These are phyloP conservation scores for Antitype chi DNA, from an alignment of 2,888 invertebrate genomes.

Conservation along the genomic window DNA sequence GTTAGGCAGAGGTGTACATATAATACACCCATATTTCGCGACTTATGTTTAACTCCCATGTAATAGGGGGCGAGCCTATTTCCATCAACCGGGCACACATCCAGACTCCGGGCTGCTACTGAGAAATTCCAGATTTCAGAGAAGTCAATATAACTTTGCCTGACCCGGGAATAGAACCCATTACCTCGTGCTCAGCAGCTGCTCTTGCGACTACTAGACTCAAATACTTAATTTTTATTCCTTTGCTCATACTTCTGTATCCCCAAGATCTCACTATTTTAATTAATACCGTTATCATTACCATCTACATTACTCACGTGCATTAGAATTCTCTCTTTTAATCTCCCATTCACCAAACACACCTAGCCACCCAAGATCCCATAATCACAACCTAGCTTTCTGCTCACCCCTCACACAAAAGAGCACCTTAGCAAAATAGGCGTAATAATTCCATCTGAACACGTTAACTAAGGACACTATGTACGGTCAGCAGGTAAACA, in stretches of 20 bases:
- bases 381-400: constrained; percentile 39
- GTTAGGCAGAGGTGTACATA: too few species aligned
- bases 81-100: too few species aligned
- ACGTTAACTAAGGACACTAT: constrained; percentile 72
- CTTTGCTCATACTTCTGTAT: background rate
- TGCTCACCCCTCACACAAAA: constrained; percentile 48
- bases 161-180: too few species aligned
- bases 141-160: too few species aligned
- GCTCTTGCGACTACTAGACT: too few species aligned
- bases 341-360: constrained; percentile 12
- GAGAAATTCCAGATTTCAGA: too few species aligned
- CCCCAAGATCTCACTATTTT: background rate
- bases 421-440: constrained; percentile 32
- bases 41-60: too few species aligned
- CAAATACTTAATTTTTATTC: background rate
- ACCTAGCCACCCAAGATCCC: constrained; percentile 23
- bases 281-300: background rate
- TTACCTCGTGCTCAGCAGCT: too few species aligned
- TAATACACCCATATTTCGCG: too few species aligned
- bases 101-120: too few species aligned
- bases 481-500: constrained; percentile 90
- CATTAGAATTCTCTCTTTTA: constrained; percentile 10
- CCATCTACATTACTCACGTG: constrained; percentile 1
- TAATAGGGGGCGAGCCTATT: too few species aligned
- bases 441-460: constrained; percentile 67